phyloP scores from a whole-genome alignment of 1,140 invertebrate genomes.

The Dendrolimus kikuchii region DNA sequence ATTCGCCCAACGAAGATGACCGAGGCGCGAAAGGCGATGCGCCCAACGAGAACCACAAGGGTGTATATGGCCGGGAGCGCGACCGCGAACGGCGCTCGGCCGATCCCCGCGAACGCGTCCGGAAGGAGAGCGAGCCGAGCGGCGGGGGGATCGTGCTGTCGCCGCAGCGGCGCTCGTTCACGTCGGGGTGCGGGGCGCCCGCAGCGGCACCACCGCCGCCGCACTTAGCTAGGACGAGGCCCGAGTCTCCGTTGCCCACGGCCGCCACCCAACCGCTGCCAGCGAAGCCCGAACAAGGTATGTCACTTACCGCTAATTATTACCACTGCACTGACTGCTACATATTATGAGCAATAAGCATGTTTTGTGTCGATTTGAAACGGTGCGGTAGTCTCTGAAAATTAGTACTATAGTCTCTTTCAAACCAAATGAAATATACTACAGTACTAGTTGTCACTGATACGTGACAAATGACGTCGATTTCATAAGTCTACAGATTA shows the following conservation, averaged over 20 bases:
- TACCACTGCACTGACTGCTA: not conserved
- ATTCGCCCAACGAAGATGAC: conserved; percentile 75
- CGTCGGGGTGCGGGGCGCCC: conserved; percentile 84
- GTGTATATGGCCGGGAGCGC: conserved; percentile 33
- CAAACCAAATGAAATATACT: too few species aligned
- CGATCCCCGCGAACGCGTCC: conserved; percentile 85
- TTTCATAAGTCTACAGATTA: too few species aligned
- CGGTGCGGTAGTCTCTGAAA: too few species aligned
- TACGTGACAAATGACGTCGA: too few species aligned
- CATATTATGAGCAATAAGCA: too few species aligned
- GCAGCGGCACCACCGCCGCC: conserved; percentile 55
- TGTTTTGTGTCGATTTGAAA: too few species aligned
- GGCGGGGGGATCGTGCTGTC: conserved; percentile 81
- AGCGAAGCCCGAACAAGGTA: conserved; percentile 45
- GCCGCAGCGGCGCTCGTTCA: conserved; percentile 84
- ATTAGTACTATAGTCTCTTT: too few species aligned
- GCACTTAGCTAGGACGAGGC: conserved; percentile 68
- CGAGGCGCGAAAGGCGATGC: conserved; percentile 61
- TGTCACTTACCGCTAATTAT: not conserved
- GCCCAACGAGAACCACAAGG: conserved; percentile 61
- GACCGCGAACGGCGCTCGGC: conserved; percentile 73
- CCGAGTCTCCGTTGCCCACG: conserved; percentile 63
- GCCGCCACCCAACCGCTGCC: conserved; percentile 34
- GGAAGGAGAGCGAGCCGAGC: conserved; percentile 81
- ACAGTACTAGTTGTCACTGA: too few species aligned